phyloP scores from a whole-genome alignment of 1,140 invertebrate species.

The Zaprionus camerounensis region DNA sequence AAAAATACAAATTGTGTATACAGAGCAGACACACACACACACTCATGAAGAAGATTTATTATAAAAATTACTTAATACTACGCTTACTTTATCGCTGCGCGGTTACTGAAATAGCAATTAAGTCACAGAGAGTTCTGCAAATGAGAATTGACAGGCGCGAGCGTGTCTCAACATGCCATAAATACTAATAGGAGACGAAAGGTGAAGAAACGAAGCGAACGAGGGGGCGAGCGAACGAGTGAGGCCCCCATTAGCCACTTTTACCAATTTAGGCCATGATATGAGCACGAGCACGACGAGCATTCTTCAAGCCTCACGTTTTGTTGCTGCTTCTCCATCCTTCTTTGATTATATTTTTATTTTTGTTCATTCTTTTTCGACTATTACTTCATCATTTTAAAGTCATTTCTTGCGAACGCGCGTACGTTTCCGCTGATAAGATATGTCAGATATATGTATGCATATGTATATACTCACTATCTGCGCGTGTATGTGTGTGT shows the following conservation, averaged over 20 bases:
- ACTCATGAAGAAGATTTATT: conserved; percentile 41
- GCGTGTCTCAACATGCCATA: conserved; percentile 36
- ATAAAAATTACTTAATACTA: conserved; percentile 46
- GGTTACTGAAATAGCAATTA: conserved; percentile 58
- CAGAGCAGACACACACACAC: not conserved
- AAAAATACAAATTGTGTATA: not conserved
- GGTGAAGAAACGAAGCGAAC: conserved; percentile 5
- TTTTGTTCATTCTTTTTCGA: conserved; percentile 62
- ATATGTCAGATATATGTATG: conserved; percentile 45
- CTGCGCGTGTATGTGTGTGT: conserved; percentile 4
- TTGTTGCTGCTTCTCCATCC: conserved; percentile 1
- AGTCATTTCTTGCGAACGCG: conserved; percentile 27
- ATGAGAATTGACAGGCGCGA: conserved; percentile 37
- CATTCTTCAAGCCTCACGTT: conserved; percentile 40
- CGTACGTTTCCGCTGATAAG: conserved; percentile 70
- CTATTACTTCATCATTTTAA: conserved; percentile 69
- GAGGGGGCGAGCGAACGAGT: not conserved
- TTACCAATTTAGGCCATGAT: conserved; percentile 67
- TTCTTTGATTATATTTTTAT: conserved; percentile 62
- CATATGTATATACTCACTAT: conserved; percentile 10
- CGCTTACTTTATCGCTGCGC: conserved; percentile 23
- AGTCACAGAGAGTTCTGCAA: conserved; percentile 44
- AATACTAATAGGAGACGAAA: conserved; percentile 40
- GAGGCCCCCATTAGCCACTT: conserved; percentile 65
- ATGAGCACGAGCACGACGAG: conserved; percentile 33